Base-by-base conservation (phyloP, 2,113 vertebrate genomes). In the Actenoides lindsayi region DNA sequence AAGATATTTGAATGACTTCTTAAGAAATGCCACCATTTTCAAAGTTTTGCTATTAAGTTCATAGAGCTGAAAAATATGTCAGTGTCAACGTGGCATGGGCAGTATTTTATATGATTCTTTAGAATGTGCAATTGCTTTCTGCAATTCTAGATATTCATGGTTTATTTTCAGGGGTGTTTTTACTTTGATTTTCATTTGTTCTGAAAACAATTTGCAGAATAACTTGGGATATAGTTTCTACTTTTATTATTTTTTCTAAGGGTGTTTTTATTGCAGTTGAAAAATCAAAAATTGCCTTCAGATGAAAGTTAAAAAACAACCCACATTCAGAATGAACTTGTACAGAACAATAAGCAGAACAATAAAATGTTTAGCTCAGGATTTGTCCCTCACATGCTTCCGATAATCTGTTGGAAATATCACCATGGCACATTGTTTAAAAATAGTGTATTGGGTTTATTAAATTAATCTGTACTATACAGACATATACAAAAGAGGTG, bases 291-390 rank as follows among this genome's bases (percentile, higher is more conserved):
- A 78, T 84, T 96, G 53, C 51, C 87, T 95, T 89, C 77, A 94
- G 39, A 62, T 93, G 28, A 91, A 84, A 92, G 46, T 87, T 89
- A 78, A 85, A 96, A 96, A 95, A n/a, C 41, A 96, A 89, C 21
- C 68, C 56, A 82, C 86, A 64, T 69, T 87, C 81, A 95, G 97
- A 97, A 94, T 84, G 56, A 97, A 94, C 94, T 96, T 97, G 67
- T 86, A 96, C 65, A 95, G 78, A 96, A 96, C 67, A 97, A 95
- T 87, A 90, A 90, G 27, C 77, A 97, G 88, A 96, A 95, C 73
- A 96, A 87, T 77, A 97, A 97, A 96, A 94, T 35, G 6, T 87
- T 90, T 96, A 97, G 93, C 96, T 97, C 97, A 97, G 94, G 94
- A 89, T 97, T 91, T 97, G 70, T 80, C 41, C 75, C 75, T 77